Evolutionary conservation across 2,113 vertebrate genomes (phyloP).

Genomic region (Sinocyclocheilus anophthalmus): DNA sequence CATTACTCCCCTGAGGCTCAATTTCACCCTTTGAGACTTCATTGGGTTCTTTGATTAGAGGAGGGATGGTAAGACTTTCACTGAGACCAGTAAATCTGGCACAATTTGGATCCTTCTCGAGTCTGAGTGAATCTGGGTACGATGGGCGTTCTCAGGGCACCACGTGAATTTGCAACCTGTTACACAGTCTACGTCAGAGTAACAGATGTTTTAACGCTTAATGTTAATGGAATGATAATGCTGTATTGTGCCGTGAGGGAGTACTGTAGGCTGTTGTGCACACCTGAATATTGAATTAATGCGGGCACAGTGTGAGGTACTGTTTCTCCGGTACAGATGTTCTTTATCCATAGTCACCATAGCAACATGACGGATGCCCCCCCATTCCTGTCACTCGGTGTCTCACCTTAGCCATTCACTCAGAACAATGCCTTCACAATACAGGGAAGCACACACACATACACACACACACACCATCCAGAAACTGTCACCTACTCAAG

Average conservation of each 20-base stretch:
- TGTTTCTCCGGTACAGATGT: constrained; percentile 13
- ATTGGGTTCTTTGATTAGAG: constrained; percentile 29
- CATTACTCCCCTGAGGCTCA: constrained; percentile 37
- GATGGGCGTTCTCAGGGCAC: not conserved
- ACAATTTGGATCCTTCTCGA: constrained; percentile 13
- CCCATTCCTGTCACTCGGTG: constrained; percentile 28
- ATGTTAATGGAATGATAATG: not conserved
- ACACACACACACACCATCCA: not conserved
- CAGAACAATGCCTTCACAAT: constrained; percentile 45
- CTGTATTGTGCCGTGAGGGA: not conserved
- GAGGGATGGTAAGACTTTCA: constrained; percentile 27
- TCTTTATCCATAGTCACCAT: constrained; percentile 44
- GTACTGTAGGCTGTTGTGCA: not conserved
- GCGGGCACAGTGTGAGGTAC: not conserved
- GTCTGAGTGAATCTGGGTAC: not conserved
- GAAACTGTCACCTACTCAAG: not conserved
- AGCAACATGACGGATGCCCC: constrained; percentile 48
- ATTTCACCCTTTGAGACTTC: constrained; percentile 43
- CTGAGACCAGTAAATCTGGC: constrained; percentile 44
- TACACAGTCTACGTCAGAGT: not conserved
- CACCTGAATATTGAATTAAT: constrained; percentile 15
- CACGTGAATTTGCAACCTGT: not conserved
- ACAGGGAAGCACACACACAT: not conserved
- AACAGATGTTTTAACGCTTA: not conserved
- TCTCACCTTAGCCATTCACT: constrained; percentile 45